Base-by-base conservation (phyloP, 1,140 invertebrate genomes). In the Adelges cooleyi region DNA sequence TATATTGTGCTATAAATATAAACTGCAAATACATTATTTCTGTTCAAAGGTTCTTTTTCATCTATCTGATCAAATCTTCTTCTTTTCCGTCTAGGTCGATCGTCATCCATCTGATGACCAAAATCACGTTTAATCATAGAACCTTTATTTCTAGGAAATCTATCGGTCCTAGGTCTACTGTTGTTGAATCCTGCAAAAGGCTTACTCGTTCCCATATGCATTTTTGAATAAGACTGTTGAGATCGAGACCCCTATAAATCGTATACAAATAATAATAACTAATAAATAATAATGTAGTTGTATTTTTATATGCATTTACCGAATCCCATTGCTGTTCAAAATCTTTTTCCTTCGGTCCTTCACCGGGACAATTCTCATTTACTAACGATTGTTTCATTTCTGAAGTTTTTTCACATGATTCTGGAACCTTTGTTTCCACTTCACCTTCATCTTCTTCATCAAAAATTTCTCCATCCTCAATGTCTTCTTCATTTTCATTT, bases 391-490 rank as follows among this genome's bases (percentile, higher is more conserved):
- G 5, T 20, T 62, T 62, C 13, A 17, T 20, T 33, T 48, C 42
- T 29, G 42, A 29, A 62, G 20, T 33, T 62, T 62, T n/a, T 48
- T 62, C 25, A 33, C 17, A 27, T 33, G 40, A 33, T 46, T 62
- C 27, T 29, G 2, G 5, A 33, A 33, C 29, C 5, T 33, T 33
- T 6, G 29, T 5, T 33, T 33, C 56, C n/a, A 44, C 20, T 46
- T 33, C 56, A 44, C 0, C 20, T 27, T 62, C 56, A 46, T 62
- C 56, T 29, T 59, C 54, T 62, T 62, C 56, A 48, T 62, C 56
- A 48, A 62, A 62, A 48, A 62, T 62, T n/a, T 62, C 56, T 46
- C 56, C 56, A 62, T 62, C 56, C 13, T 62, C 56, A 29, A 62
- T 22, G 17, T 62, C 56, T 48, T 62, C 42, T n/a, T 46, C 42